Base-by-base conservation (phyloP, 53 echinoderm and acorn worm species). In the Holothuria leucospilota region DNA sequence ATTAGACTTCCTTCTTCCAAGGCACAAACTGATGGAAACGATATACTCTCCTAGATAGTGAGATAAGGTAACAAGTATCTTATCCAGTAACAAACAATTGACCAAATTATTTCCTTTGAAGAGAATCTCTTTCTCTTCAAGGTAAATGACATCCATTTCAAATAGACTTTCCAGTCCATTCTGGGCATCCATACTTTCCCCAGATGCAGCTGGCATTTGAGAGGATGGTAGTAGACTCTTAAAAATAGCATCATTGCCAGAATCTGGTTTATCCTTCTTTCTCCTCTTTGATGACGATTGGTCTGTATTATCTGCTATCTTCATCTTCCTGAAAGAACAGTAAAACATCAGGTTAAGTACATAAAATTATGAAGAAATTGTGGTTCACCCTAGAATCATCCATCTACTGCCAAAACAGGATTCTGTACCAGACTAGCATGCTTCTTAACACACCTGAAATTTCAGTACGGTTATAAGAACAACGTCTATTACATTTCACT, bases 191-290 rank as follows among this genome's bases (percentile, higher is more conserved):
- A n/a, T 16, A 16, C 16, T 46, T 40, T 39, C 23, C 23, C 18
- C 40, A 39, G 39, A 14, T 38, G 15, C 42, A n/a, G 18, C 39
- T 21, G 12, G 40, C 42, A 4, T 16, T 11, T 23, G 42, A 46
- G 39, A 39, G 42, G 18, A 72, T 39, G 72, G 39, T 46, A 72
- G 21, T 2, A 72, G 42, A 72, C 72, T 72, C 11, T 72, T 4
- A 20, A 72, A 72, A 46, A 72, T 72, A n/a, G 20, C 39, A 23
- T 72, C 72, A 72, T 72, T 72, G 39, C 40, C 21, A n/a, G 72
- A 39, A 20, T 72, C 41, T 5, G 12, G n/a, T 39, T 72, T 15
- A 14, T 41, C 72, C 72, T 38, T 72, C 72, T 72, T 72, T 23
- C 18, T 40, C 46, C 72, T 72, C 23, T 72, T 72, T 2, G 72